phyloP scores from a whole-genome alignment of 2,888 invertebrate species.

The Drosophila barbarae region DNA sequence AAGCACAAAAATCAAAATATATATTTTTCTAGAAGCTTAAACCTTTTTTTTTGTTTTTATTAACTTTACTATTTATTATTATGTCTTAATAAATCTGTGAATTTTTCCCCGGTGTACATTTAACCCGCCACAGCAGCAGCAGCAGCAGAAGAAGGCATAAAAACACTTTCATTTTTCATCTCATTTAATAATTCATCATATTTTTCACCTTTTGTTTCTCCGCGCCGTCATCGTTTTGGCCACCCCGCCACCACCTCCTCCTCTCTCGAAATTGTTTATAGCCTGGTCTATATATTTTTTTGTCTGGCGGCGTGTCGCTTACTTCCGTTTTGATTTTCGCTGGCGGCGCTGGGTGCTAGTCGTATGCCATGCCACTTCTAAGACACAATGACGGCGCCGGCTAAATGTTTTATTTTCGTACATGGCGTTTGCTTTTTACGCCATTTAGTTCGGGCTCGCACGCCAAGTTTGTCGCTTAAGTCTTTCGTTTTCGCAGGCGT shows the following conservation, averaged over 20 bases:
- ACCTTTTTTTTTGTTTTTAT: no score
- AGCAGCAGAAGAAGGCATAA: slow-evolving; percentile 42
- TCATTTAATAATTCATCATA: slow-evolving; percentile 70
- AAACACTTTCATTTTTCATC: slow-evolving; percentile 73
- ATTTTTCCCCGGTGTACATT: slow-evolving; percentile 23
- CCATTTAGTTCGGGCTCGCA: slow-evolving; percentile 57
- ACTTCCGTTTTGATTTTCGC: slow-evolving; percentile 57
- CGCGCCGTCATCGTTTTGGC: slow-evolving; percentile 32
- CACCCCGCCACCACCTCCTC: slow-evolving; percentile 4
- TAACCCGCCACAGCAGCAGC: slow-evolving; percentile 34
- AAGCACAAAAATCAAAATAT: background rate
- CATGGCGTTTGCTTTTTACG: slow-evolving; percentile 44
- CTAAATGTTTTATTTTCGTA: slow-evolving; percentile 51
- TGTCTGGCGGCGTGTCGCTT: slow-evolving; percentile 55
- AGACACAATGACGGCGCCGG: slow-evolving; percentile 35
- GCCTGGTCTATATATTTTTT: slow-evolving; percentile 53
- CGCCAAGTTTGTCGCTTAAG: slow-evolving; percentile 66
- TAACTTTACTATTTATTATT: no score
- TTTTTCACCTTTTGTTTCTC: slow-evolving; percentile 36
- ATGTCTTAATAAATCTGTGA: background rate
- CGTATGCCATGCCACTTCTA: slow-evolving; percentile 53
- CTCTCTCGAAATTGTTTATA: slow-evolving; percentile 54
- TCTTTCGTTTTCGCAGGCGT: slow-evolving; percentile 50
- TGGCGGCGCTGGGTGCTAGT: slow-evolving; percentile 30
- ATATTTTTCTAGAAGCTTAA: background rate